Conservation (phyloP, 2,797 vertebrate species). For the Spinibarbus caldwelli region DNA sequence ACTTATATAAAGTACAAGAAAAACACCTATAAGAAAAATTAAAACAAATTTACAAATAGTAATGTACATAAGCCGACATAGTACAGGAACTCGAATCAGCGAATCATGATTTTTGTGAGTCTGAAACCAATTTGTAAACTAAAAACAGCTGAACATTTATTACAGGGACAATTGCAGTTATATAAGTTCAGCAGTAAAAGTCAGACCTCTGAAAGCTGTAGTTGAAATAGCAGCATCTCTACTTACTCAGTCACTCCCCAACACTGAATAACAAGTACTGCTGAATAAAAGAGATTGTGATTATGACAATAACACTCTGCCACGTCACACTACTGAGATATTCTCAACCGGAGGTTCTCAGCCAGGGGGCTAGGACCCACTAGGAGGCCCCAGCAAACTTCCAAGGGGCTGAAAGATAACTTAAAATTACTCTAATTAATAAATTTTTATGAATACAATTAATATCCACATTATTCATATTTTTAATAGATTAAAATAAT, state of each 20-base stretch:
- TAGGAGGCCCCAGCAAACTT: too few species aligned
- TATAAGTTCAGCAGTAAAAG: neutral
- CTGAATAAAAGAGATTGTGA: neutral
- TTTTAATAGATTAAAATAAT: neutral
- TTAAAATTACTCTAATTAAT: neutral
- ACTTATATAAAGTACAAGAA: neutral
- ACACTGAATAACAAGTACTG: neutral
- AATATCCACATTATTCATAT: neutral
- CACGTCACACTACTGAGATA: too few species aligned
- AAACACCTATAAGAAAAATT: neutral
- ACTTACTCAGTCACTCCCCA: neutral
- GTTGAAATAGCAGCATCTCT: neutral
- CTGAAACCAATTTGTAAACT: neutral
- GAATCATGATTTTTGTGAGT: neutral
- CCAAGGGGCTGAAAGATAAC: neutral
- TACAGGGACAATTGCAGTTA: neutral
- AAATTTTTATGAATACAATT: neutral
- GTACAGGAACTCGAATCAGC: neutral
- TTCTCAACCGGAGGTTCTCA: too few species aligned
- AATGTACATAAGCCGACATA: neutral
- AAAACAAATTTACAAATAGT: neutral
- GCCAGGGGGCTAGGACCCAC: too few species aligned
- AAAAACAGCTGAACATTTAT: too few species aligned
- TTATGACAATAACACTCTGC: neutral
- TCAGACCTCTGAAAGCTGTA: neutral